Percentiles rank a stretch among this genome's conserved stretches.
phyloP scores from a whole-genome alignment of 2,888 invertebrate genomes.

The Anthophora plumipes region DNA sequence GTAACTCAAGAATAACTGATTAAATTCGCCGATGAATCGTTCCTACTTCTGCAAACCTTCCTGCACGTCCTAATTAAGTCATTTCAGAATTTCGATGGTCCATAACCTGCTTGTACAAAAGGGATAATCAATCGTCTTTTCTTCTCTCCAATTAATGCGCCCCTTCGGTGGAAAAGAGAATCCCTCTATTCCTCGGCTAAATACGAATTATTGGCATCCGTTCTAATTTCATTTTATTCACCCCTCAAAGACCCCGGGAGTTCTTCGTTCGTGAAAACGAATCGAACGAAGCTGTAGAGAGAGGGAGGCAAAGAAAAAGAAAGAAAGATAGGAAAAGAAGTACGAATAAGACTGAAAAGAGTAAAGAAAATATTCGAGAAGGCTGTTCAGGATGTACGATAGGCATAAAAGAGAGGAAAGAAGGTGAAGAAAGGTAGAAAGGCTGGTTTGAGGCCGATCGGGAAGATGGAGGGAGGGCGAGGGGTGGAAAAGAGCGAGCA shows the following conservation, averaged over 20 bases:
- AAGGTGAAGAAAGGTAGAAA: neutral
- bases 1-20: conserved; percentile 24
- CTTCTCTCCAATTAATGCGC: too few species aligned
- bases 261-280: neutral
- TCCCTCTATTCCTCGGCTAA: conserved; percentile 31
- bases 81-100: neutral
- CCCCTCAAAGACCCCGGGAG: neutral
- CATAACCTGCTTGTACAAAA: too few species aligned
- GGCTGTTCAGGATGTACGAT: neutral
- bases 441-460: conserved; percentile 8
- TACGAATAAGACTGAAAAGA: neutral
- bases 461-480: neutral
- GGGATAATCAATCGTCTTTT: too few species aligned
- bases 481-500: conserved; percentile 26
- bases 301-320: neutral
- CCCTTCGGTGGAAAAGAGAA: conserved; percentile 14
- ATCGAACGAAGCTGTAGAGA: neutral
- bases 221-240: conserved; percentile 43
- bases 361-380: conserved; percentile 6
- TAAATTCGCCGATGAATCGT: conserved; percentile 42
- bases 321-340: neutral
- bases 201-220: conserved; percentile 39
- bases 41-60: conserved; percentile 20
- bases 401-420: conserved; percentile 1
- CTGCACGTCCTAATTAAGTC: conserved; percentile 39